Base-by-base conservation (phyloP, 2,113 vertebrate species). In the Sakesphorus luctuosus region DNA sequence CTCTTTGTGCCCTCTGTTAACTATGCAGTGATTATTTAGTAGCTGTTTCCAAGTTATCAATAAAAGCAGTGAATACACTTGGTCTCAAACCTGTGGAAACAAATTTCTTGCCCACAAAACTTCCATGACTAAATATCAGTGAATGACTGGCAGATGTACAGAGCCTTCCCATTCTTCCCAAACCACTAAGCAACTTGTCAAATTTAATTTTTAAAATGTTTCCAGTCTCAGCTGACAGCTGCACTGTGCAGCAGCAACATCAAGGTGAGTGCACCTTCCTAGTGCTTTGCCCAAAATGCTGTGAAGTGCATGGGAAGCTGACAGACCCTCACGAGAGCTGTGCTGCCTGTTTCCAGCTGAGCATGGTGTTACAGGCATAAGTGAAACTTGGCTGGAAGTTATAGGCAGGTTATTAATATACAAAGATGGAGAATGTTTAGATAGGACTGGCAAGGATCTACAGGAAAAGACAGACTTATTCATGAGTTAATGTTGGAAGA, bases 401-500 rank as follows among this genome's bases (percentile, higher is more conserved):
- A 7, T 8, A 8, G 18, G 52, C 68, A 84, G 76, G 63, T 66
- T 94, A 90, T 93, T 89, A 89, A 89, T 81, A 62, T 8, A 84
- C 44, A 84, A 83, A 90, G 90, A 93, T 75, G 89, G 55, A 25
- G 53, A 93, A 84, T 58, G 66, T 90, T 94, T 68, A 69, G 90
- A 94, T 58, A 86, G 53, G 65, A 44, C 76, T 87, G 96, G 92
- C 86, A 89, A 63, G 55, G 79, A 44, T 75, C 43, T 47, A 13
- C 79, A 84, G 94, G 93, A 92, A 95, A 89, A 95, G 76, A 68
- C 68, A 61, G 90, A 78, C 61, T 78, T 87, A 94, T 58, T 90
- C 76, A 84, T 88, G 35, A 90, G 80, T 79, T 89, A 75, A 36
- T 84, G 61, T 23, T 93, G 85, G 93, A 94, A 95, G 76, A 92